Percentiles rank a stretch among this genome's conserved stretches.
Evolutionary conservation across 2,797 vertebrate genomes (phyloP).

Genomic region (Diceros bicornis): DNA sequence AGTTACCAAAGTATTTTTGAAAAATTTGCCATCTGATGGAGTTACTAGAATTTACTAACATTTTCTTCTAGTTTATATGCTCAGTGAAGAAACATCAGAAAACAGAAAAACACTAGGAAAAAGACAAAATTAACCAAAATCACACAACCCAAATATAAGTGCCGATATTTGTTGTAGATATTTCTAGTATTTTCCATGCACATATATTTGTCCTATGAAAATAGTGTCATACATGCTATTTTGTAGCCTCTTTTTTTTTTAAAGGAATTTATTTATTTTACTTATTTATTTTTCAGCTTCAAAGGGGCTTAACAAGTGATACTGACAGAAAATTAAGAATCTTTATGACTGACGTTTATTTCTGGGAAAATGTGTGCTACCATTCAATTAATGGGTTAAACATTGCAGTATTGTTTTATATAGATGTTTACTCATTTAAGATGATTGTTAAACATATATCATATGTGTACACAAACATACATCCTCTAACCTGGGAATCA

Average conservation of each 20-base stretch:
- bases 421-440: not conserved
- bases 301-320: not conserved
- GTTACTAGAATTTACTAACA: slow-evolving; percentile 22
- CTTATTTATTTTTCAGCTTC: slow-evolving; percentile 59
- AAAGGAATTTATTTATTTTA: slow-evolving; percentile 64
- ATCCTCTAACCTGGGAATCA: not conserved
- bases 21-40: slow-evolving; percentile 11
- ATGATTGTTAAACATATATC: slow-evolving; percentile 7
- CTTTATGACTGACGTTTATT: rapidly evolving
- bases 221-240: slow-evolving; percentile 59
- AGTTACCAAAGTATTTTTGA: slow-evolving; percentile 6
- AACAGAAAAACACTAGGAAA: slow-evolving; percentile 48
- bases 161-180: slow-evolving; percentile 65
- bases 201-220: slow-evolving; percentile 69
- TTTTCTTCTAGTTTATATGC: slow-evolving; percentile 43
- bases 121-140: slow-evolving; percentile 57
- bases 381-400: slow-evolving; percentile 25
- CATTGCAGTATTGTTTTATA: not conserved
- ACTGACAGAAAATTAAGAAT: not conserved
- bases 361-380: not conserved
- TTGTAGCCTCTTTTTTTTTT: slow-evolving; percentile 50
- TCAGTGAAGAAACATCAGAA: slow-evolving; percentile 63
- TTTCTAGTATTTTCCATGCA: slow-evolving; percentile 72
- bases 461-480: not conserved
- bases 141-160: slow-evolving; percentile 68